A percentile compares a stretch with the other conserved stretches of the same genome.
Evolutionary conservation across 1,140 invertebrate genomes (phyloP).

Genomic region (Drosophila lacteicornis): DNA sequence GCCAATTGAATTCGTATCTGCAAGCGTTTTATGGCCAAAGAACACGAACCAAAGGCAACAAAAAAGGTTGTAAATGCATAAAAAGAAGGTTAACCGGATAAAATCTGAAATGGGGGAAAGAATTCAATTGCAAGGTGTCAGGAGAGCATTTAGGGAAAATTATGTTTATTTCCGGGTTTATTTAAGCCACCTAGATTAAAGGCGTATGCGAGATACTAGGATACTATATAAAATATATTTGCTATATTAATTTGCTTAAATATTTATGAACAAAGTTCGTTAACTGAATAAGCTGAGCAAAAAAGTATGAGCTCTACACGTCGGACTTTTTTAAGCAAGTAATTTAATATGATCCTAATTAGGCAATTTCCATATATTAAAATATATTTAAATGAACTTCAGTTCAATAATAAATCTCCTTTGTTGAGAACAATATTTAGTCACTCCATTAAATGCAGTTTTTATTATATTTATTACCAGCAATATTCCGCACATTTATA

Average conservation of each 20-base stretch:
- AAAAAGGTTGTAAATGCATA: slow-evolving; percentile 24
- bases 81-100: slow-evolving; percentile 14
- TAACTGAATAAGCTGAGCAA: too few relatives aligned
- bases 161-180: slow-evolving; percentile 11
- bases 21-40: slow-evolving; percentile 34
- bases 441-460: background rate
- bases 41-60: background rate
- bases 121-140: slow-evolving; percentile 36
- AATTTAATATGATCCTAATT: background rate
- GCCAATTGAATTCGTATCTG: slow-evolving; percentile 69
- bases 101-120: slow-evolving; percentile 21
- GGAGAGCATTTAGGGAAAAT: slow-evolving; percentile 6
- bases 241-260: too few relatives aligned
- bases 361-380: background rate
- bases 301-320: too few relatives aligned
- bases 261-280: too few relatives aligned
- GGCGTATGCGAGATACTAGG: too few relatives aligned
- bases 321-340: too few relatives aligned
- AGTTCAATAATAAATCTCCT: background rate
- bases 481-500: background rate
- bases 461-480: slow-evolving; percentile 2
- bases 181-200: background rate
- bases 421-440: background rate
- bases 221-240: background rate
- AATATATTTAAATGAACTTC: background rate